Base-by-base conservation (phyloP, 2,113 vertebrate genomes). In the Nerophis ophidion region DNA sequence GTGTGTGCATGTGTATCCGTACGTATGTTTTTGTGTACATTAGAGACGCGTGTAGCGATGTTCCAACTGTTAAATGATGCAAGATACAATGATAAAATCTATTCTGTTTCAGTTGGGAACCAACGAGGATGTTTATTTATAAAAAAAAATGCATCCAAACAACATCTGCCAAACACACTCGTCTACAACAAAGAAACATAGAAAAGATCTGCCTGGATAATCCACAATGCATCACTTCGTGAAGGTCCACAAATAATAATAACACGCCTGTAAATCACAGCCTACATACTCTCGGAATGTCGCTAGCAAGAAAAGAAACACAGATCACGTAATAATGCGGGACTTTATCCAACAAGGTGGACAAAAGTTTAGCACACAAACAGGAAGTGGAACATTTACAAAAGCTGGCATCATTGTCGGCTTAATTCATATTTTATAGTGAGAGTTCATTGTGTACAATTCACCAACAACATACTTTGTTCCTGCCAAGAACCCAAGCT, bases 131-230 rank as follows among this genome's bases (percentile, higher is more conserved):
- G n/a, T 40, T 80, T 74, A 74, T 80, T 84, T 60, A 74, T 19
- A 81, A 81, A 81, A 81, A 79, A 71, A 79, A 82, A 72, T 48
- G 58, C 57, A 9, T 68, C n/a, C 33, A 71, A 26, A 70, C 73
- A 74, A 35, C 45, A 11, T 26, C 26, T 26, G 26, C 26, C 63
- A 5, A 44, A 60, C 71, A 73, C 49, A 62, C n/a, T 60, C 19
- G 55, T 19, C 16, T 16, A 61, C 60, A 74, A 52, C 47, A 58
- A 26, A 1, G 49, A 66, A 50, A 36, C 14, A 63, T 0, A 57
- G 40, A 13, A 44, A 55, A 60, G 50, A 61, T 6, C 52, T 16
- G 15, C 40, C 33, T 42, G 38, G 35, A 48, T 48, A 35, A 42
- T 50, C 44, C 51, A 36, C 48, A 35, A 11, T 42, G 38, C 42